Evolutionary conservation across 1,140 invertebrate species (phyloP), one percentile per base, ranked within the genome.

Genomic region (Solenopsis invicta): DNA sequence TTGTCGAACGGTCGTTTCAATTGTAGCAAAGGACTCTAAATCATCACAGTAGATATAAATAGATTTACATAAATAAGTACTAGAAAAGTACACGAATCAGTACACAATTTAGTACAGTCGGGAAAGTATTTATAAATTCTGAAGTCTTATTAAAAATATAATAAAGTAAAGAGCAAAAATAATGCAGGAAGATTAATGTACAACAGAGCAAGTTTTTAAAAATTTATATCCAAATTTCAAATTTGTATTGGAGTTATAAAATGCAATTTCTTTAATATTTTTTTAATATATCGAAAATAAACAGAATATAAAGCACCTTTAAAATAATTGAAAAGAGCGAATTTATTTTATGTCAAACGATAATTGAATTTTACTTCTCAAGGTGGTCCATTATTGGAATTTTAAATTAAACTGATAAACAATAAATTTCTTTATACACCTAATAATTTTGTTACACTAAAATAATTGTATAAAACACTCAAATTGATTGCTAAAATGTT

Each of bases 31-130:
- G 29, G 1, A 81, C 5, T 71, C 16, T 29, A 66, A 66, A 21
- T 50, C 56, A 77, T 77, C 37, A 77, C 41, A 77, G 4, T 45
- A 69, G 59, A 78, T 50, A 21, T 41, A 41, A 66, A 48, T 34
- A 78, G 18, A 77, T 50, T 37, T 5, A n/a, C 10, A 10, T 1
- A 16, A 12, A 37, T 29, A 71, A 16, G 1, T 29, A 18, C 34
- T 4, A 13, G 13, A n/a, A n/a, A n/a, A n/a, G n/a, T n/a, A n/a
- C n/a, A n/a, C n/a, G n/a, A n/a, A n/a, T n/a, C n/a, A n/a, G n/a
- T n/a, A 34, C n/a, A 59, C 13, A n/a, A 54, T 16, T 45, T 1
- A 29, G 5, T 37, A 37, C 4, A 56, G 12, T 56, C 12, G 12
- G 1, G n/a, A 6, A 56, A 56, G 2, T 24, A 64, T 48, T 48